Percentiles rank a stretch among this genome's conserved stretches.
These are phyloP conservation scores for Ia io DNA, from an alignment of 2,113 vertebrate species.

Conservation along the genomic window DNA sequence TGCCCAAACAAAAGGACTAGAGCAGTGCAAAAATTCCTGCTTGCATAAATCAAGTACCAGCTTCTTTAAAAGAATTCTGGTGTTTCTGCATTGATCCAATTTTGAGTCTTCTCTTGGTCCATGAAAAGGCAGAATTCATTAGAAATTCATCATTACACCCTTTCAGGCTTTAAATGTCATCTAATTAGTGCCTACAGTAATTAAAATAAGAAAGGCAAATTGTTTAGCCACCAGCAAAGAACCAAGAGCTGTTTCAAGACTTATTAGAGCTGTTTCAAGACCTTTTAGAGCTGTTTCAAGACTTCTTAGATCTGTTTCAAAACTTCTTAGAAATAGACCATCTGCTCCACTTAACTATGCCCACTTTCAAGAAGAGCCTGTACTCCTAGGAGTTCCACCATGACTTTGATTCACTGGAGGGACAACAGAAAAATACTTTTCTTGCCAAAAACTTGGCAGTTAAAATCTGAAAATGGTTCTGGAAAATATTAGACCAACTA, in stretches of 20 bases:
- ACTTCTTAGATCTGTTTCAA: constrained; percentile 10
- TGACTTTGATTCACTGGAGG: neutral
- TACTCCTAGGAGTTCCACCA: neutral
- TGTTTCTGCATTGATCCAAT: neutral
- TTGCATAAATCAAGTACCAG: neutral
- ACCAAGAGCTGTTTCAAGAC: constrained; percentile 19
- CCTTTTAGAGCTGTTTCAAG: constrained; percentile 30
- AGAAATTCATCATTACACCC: constrained; percentile 28
- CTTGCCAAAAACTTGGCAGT: neutral
- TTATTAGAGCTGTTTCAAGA: constrained; percentile 31
- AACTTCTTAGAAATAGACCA: constrained; percentile 17
- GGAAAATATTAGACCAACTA: neutral
- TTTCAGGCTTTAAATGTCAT: constrained; percentile 34
- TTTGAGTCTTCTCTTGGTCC: constrained; percentile 25
- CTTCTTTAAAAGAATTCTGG: neutral
- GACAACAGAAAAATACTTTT: neutral
- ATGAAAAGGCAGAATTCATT: constrained; percentile 29
- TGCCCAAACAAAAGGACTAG: neutral
- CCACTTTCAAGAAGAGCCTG: neutral
- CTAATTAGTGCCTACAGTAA: constrained; percentile 18
- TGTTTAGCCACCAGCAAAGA: constrained; percentile 42
- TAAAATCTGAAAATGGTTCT: neutral
- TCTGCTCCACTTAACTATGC: neutral
- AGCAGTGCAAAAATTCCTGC: neutral
- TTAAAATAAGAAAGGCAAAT: constrained; percentile 22